phyloP scores from a whole-genome alignment of 2,113 vertebrate species.

The Verasper variegatus region DNA sequence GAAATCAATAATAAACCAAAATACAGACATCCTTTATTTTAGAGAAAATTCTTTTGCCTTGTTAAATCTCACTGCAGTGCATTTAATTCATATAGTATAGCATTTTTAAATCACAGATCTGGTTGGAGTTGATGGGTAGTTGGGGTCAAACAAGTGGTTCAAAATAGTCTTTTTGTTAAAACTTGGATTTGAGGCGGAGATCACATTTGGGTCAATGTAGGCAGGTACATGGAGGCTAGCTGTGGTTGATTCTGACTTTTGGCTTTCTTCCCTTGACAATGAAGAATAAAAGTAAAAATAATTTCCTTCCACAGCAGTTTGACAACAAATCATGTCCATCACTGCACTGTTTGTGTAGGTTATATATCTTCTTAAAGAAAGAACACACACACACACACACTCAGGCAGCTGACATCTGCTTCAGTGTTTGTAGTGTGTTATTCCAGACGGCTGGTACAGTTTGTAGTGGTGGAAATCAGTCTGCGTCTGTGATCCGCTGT shows the following conservation, averaged over 20 bases:
- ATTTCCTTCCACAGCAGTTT: neutral
- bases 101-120: too few relatives aligned
- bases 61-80: too few relatives aligned
- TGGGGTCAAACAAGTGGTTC: too few relatives aligned
- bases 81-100: too few relatives aligned
- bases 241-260: neutral
- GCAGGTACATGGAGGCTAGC: neutral
- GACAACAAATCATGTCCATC: neutral
- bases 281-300: neutral
- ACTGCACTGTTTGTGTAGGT: neutral
- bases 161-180: too few relatives aligned
- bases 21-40: too few relatives aligned
- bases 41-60: too few relatives aligned
- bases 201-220: neutral
- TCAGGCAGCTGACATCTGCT: conserved; percentile 7
- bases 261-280: neutral
- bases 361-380: conserved; percentile 2
- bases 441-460: neutral
- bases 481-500: conserved; percentile 1
- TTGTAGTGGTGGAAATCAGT: neutral
- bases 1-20: too few relatives aligned
- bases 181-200: neutral
- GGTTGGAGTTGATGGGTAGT: too few relatives aligned
- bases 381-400: neutral
- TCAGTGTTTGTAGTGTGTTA: neutral